Percentiles rank a stretch among this genome's conserved stretches.
Evolutionary conservation across 2,888 invertebrate genomes (phyloP).

Genomic region (Galerucella calmariensis): DNA sequence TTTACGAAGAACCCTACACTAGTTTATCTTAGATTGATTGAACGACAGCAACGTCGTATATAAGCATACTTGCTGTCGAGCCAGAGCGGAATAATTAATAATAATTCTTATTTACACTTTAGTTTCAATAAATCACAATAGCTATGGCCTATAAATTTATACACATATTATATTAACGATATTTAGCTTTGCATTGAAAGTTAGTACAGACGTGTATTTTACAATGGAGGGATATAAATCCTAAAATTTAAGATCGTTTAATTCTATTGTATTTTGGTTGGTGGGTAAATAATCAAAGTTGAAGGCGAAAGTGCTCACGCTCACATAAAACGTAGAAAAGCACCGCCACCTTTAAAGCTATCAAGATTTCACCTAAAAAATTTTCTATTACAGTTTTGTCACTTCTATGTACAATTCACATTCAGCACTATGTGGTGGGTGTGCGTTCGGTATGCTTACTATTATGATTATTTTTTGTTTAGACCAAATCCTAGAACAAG

Average conservation of each 20-base stretch:
- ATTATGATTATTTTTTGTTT: constrained; percentile 18
- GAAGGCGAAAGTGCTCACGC: constrained; percentile 39
- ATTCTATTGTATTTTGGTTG: constrained; percentile 35
- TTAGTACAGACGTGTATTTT: constrained; percentile 19
- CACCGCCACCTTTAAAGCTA: constrained; percentile 53
- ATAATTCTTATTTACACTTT: constrained; percentile 7
- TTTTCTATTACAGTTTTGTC: constrained; percentile 60
- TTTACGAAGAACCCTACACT: neutral
- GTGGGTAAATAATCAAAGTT: constrained; percentile 27
- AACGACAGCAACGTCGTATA: neutral
- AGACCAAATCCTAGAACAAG: constrained; percentile 17
- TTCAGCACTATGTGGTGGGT: constrained; percentile 54
- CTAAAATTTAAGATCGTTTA: constrained; percentile 25
- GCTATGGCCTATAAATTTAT: neutral
- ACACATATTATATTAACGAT: constrained; percentile 3
- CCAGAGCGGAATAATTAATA: neutral
- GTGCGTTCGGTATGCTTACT: constrained; percentile 33
- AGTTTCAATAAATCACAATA: neutral
- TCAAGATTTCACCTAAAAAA: constrained; percentile 54
- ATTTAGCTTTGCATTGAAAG: constrained; percentile 4
- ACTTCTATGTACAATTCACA: constrained; percentile 63
- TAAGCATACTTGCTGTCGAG: neutral
- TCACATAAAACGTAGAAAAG: constrained; percentile 47
- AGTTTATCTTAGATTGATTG: neutral
- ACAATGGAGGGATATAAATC: constrained; percentile 16